Percentiles rank a stretch among this genome's conserved stretches.
phyloP scores from a whole-genome alignment of 2,113 vertebrate species.

The Athene noctua region DNA sequence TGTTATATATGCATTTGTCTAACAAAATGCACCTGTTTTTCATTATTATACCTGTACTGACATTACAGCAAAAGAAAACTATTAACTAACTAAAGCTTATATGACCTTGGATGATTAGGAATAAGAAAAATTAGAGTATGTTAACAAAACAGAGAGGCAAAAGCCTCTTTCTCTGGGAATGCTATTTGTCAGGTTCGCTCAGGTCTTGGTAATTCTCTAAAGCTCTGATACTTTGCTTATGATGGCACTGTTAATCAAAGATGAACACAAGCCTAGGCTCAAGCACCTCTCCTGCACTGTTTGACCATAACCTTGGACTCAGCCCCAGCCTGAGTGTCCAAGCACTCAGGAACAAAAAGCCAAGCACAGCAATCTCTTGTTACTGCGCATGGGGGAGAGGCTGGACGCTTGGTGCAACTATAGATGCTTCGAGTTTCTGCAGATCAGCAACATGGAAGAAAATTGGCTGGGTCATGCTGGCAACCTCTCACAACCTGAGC shows the following conservation, averaged over 20 bases:
- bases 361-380: accelerated
- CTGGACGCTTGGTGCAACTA: neutral
- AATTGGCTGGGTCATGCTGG: neutral
- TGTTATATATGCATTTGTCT: neutral
- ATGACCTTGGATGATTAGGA: neutral
- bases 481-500: neutral
- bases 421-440: neutral
- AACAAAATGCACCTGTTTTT: neutral
- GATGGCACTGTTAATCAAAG: neutral
- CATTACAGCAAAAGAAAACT: neutral
- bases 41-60: neutral
- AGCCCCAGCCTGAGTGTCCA: neutral
- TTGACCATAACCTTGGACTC: accelerated
- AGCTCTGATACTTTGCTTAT: neutral
- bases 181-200: neutral
- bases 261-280: neutral
- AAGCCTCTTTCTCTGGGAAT: neutral
- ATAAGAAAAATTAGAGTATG: neutral
- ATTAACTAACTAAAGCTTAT: neutral
- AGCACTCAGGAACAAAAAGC: neutral
- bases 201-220: neutral
- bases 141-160: neutral
- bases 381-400: neutral
- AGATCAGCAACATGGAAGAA: neutral
- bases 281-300: neutral